Percentiles rank a stretch among this genome's conserved stretches.
These are phyloP conservation scores for Sarcophaga bullata DNA, from an alignment of 1,140 invertebrate genomes.

Conservation along the genomic window DNA sequence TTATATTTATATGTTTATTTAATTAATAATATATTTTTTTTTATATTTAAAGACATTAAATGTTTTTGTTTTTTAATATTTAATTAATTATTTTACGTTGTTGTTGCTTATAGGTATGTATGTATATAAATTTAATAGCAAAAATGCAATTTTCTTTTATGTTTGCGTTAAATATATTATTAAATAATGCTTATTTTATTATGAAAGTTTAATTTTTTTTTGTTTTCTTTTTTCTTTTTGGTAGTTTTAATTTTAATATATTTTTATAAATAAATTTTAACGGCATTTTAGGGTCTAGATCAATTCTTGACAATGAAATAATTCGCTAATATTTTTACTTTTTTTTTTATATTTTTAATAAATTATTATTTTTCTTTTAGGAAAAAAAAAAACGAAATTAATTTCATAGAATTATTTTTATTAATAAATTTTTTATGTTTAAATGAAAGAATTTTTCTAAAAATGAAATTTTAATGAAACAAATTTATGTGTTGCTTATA, in stretches of 20 bases:
- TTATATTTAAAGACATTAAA: constrained; percentile 55
- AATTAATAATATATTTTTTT: constrained; percentile 46
- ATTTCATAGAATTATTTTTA: background rate
- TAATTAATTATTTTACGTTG: constrained; percentile 40
- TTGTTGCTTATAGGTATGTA: constrained; percentile 43
- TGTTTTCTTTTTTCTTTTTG: background rate
- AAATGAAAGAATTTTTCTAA: too few species aligned
- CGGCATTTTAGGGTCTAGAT: too few species aligned
- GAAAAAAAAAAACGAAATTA: background rate
- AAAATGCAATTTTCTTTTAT: constrained; percentile 41
- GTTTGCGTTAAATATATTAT: background rate
- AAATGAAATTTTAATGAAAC: too few species aligned
- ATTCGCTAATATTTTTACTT: too few species aligned
- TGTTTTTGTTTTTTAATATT: constrained; percentile 51
- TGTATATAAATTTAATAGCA: constrained; percentile 45
- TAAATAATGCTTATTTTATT: background rate
- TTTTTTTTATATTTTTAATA: background rate
- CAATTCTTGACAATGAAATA: too few species aligned
- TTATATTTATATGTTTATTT: constrained; percentile 44
- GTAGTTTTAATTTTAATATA: background rate
- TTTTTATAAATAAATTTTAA: background rate
- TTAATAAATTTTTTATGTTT: background rate
- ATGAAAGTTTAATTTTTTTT: background rate
- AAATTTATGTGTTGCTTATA: constrained; percentile 43
- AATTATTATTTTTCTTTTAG: background rate